Base-by-base conservation (phyloP, 1,140 invertebrate species). In the Drosophila baimaii region DNA sequence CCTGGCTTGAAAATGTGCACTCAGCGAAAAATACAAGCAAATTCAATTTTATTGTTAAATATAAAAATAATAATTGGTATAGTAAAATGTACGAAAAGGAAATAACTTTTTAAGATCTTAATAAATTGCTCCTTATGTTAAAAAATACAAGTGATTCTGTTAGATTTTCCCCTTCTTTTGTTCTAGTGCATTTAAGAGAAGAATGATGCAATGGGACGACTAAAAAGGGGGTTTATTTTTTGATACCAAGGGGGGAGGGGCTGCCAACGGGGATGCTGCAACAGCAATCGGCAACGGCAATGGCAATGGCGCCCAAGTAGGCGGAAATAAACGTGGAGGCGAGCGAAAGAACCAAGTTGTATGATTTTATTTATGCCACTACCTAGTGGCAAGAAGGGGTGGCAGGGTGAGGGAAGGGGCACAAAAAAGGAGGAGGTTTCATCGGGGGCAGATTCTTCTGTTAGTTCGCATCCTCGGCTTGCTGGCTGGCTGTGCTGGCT, bases 311-410 rank as follows among this genome's bases (percentile, higher is more conserved):
- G 83, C 79, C 82, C 83, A 86, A 86, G 82, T 79, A 88, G 82
- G 83, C 82, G 82, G 79, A 82, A 86, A 86, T 79, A 88, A 88
- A 88, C 68, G 81, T 74, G 54, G 62, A 73, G 73, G 77, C 39
- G 51, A 58, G 47, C 65, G 33, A 71, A 69, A 58, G 43, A 73
- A 76, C 71, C 64, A 68, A 61, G 75, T 63, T 88, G 76, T 88
- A 86, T 86, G 82, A 88, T 86, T 86, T 88, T 86, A 86, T 86
- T 82, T 86, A 86, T 86, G 83, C 83, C 84, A 76, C 59, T 65
- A 29, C 47, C 29, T 79, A 63, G 61, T 68, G 64, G 62, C 49
- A 19, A 13, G n/a, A n/a, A n/a, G n/a, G n/a, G n/a, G n/a, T n/a
- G n/a, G n/a, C n/a, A n/a, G n/a, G n/a, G n/a, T n/a, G n/a, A n/a